Evolutionary conservation across 2,113 vertebrate species (phyloP), one percentile per base, ranked within the genome.

Genomic region (Anseranas semipalmata): DNA sequence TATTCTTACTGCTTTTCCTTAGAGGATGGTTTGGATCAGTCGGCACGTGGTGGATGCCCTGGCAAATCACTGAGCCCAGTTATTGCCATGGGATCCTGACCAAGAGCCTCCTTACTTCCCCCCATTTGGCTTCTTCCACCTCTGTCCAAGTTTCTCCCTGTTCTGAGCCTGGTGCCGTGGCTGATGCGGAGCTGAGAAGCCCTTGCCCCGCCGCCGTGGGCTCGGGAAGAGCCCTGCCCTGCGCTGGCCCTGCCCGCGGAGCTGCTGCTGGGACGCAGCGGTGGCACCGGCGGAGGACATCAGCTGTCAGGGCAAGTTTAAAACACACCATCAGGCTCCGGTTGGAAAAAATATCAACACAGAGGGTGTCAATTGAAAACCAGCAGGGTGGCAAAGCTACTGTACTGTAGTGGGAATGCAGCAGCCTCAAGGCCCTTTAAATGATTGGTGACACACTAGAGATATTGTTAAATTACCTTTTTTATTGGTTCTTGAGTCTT

Each of bases 381-480:
- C 94, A 97, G 95, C 97, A 93, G 71, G 93, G 94, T 98, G 95
- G 96, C 97, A 96, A 93, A 83, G 82, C 21, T 88, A 43, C 88
- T 56, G 75, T 84, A 18, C 74, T 84, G 80, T 74, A 68, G 89
- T 94, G 95, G 95, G 94, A 93, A 89, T 58, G 67, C 77, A 90
- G 96, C 93, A 58, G 94, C 97, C 97, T 95, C 94, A 37, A 96
- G 90, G 97, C 97, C 97, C 95, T 98, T 97, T 97, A 96, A 91
- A 94, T 97, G 95, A 98, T 93, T 95, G 96, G 96, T 97, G 98
- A 97, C 95, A 97, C 92, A 96, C 96, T 71, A 96, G 96, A 97
- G 96, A 95, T 97, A 96, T 85, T 98, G 96, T 96, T 96, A 98
- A 98, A 98, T 98, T 97, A 96, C 90, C 91, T 98, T 97, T 97